phyloP scores from a whole-genome alignment of 2,113 vertebrate species.

The Periophthalmodon schlosseri region DNA sequence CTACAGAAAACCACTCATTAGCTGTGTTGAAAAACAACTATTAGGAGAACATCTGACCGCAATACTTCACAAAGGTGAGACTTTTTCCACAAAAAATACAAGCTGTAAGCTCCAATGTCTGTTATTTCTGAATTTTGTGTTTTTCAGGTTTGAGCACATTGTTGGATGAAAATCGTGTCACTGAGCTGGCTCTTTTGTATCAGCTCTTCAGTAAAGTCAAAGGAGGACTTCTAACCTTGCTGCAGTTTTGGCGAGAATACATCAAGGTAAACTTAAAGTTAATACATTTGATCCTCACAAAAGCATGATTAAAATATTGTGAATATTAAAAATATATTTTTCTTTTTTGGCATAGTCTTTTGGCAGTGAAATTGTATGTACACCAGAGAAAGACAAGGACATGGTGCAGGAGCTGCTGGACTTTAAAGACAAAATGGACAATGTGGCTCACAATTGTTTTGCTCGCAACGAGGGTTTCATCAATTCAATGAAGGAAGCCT shows the following conservation, averaged over 20 bases:
- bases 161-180: slow-evolving; percentile 94
- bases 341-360: slow-evolving; percentile 80
- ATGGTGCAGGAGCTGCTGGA: slow-evolving; percentile 99
- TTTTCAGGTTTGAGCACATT: slow-evolving; percentile 88
- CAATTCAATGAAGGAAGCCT: slow-evolving; percentile 99
- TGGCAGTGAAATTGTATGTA: slow-evolving; percentile 97
- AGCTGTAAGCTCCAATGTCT: not conserved
- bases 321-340: not conserved
- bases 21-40: slow-evolving; percentile 96
- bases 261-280: slow-evolving; percentile 85
- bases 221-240: slow-evolving; percentile 91
- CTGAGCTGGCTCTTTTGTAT: slow-evolving; percentile 91
- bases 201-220: slow-evolving; percentile 95
- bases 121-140: not conserved
- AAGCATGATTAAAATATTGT: not conserved
- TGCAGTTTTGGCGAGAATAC: slow-evolving; percentile 98
- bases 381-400: slow-evolving; percentile 98
- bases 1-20: slow-evolving; percentile 93
- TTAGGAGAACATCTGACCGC: slow-evolving; percentile 97
- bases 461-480: slow-evolving; percentile 96
- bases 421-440: slow-evolving; percentile 99
- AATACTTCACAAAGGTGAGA: slow-evolving; percentile 96
- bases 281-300: not conserved
- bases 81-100: not conserved
- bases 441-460: slow-evolving; percentile 94